These are phyloP conservation scores for Ceuthmochares aereus DNA, from an alignment of 2,113 vertebrate species.

Conservation along the genomic window DNA sequence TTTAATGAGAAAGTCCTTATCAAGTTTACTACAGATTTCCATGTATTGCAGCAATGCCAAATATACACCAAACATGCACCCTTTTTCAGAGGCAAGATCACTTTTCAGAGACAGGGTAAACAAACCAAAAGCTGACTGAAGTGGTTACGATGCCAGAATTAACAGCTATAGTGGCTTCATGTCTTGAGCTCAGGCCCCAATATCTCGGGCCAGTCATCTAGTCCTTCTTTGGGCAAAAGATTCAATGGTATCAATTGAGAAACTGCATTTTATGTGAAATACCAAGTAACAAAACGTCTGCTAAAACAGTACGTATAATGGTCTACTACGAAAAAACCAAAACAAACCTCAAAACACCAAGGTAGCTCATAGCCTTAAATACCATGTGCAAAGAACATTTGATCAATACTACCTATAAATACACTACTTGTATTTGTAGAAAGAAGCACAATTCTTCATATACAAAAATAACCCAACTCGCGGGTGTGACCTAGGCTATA, in stretches of 20 bases:
- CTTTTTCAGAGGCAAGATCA: neutral
- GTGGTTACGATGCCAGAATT: neutral
- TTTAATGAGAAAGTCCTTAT: neutral
- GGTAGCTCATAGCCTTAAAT: conserved; percentile 69
- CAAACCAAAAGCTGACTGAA: neutral
- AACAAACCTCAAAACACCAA: conserved; percentile 43
- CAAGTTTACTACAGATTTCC: neutral
- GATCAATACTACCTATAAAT: conserved; percentile 75
- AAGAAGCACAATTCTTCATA: conserved; percentile 64
- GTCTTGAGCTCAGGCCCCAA: conserved; percentile 11
- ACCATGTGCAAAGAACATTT: conserved; percentile 66
- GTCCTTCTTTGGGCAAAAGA: neutral
- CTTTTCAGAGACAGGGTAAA: neutral
- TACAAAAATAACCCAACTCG: conserved; percentile 70
- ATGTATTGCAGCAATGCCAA: conserved; percentile 1
- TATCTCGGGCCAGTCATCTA: neutral
- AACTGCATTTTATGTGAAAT: neutral
- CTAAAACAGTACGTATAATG: conserved; percentile 49
- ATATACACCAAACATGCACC: neutral
- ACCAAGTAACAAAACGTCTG: conserved; percentile 16
- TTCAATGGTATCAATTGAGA: neutral
- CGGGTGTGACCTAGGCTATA: conserved; percentile 63
- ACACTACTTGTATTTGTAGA: conserved; percentile 54
- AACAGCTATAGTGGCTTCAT: conserved; percentile 9
- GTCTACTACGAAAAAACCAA: conserved; percentile 1